Evolutionary conservation across 2,113 vertebrate species (phyloP).

Genomic region (Nanorana parkeri): DNA sequence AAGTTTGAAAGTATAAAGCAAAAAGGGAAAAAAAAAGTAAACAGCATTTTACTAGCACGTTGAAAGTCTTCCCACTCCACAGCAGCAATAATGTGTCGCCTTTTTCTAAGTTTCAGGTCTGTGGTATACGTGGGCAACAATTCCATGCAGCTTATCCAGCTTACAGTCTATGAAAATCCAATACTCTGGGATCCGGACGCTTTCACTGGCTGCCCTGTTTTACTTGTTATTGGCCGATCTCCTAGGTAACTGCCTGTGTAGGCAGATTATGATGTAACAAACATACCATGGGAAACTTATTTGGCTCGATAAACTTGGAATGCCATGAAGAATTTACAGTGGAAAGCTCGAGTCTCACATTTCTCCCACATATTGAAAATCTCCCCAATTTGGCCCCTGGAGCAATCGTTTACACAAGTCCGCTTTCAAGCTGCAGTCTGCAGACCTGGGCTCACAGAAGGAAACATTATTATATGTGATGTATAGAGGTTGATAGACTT

Average conservation of each 20-base stretch:
- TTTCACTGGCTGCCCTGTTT: slow-evolving; percentile 23
- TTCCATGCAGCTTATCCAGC: background rate
- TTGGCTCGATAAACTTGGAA: slow-evolving; percentile 52
- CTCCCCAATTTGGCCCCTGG: slow-evolving; percentile 49
- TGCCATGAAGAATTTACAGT: slow-evolving; percentile 54
- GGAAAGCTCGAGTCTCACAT: slow-evolving; percentile 43
- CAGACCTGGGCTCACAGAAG: background rate
- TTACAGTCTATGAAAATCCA: slow-evolving; percentile 27
- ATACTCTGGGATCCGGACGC: slow-evolving; percentile 17
- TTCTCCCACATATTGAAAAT: slow-evolving; percentile 52
- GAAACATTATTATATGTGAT: background rate
- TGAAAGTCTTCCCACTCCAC: background rate
- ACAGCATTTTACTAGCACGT: background rate
- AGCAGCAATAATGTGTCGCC: background rate
- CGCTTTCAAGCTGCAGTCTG: slow-evolving; percentile 5
- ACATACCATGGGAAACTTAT: slow-evolving; percentile 54
- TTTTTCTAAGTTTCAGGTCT: background rate
- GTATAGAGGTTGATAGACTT: too few species aligned
- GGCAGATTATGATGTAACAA: slow-evolving; percentile 56
- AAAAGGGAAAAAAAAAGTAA: background rate
- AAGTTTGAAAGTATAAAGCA: background rate
- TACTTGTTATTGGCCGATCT: slow-evolving; percentile 36
- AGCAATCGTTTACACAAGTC: slow-evolving; percentile 16
- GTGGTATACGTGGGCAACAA: background rate
- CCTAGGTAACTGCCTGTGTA: slow-evolving; percentile 53